Percentiles rank a stretch among this genome's conserved stretches.
These are phyloP conservation scores for Chrysopa pallens DNA, from an alignment of 1,140 invertebrate genomes.

Conservation along the genomic window DNA sequence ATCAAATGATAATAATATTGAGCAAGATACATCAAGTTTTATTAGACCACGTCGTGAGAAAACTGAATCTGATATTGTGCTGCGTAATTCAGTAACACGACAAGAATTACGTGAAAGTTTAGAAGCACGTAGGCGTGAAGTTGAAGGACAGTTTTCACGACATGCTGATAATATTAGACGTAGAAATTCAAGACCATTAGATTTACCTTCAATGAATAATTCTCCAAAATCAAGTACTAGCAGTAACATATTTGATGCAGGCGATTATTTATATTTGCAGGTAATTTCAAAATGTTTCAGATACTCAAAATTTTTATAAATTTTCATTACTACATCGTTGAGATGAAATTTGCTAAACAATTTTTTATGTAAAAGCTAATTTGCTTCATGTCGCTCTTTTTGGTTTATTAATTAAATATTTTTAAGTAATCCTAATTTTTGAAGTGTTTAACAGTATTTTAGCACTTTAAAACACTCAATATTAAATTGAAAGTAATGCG, in stretches of 20 bases:
- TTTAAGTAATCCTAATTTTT: no score
- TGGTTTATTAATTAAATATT: no score
- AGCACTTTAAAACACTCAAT: no score
- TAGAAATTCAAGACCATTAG: constrained; percentile 26
- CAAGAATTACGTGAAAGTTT: constrained; percentile 23
- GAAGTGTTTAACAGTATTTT: no score
- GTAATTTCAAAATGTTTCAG: constrained; percentile 3
- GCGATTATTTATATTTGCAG: constrained; percentile 20
- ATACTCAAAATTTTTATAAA: no score
- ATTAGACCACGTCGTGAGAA: constrained; percentile 58
- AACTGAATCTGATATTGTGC: constrained; percentile 68
- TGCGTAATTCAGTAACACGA: constrained; percentile 34
- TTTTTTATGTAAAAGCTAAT: no score
- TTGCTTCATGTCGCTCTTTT: no score
- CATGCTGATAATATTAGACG: constrained; percentile 21
- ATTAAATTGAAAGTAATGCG: no score
- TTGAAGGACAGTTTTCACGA: constrained; percentile 21
- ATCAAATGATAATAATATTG: not conserved
- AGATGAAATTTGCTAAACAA: no score
- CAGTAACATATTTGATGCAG: constrained; percentile 11
- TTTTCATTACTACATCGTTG: no score
- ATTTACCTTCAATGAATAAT: constrained; percentile 15
- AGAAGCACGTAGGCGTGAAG: constrained; percentile 26
- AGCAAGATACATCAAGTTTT: not conserved
- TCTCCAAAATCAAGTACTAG: no score